phyloP scores from a whole-genome alignment of 2,113 vertebrate species.

The Beaufortia kweichowensis region DNA sequence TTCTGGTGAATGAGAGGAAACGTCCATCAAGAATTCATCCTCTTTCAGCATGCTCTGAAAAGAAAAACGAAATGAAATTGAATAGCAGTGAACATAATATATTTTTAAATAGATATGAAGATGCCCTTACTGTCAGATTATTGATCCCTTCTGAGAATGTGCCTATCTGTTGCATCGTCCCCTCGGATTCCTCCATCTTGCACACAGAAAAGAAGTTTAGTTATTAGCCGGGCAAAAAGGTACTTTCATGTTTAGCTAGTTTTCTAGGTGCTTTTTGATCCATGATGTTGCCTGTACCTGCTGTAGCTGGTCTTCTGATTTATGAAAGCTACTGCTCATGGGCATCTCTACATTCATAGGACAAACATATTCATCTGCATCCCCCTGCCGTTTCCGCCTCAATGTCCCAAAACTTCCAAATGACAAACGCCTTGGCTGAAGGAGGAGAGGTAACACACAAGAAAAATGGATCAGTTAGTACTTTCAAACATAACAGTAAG shows the following conservation, averaged over 20 bases:
- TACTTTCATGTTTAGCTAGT: neutral
- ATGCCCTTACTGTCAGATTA: conserved; percentile 88
- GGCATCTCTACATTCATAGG: conserved; percentile 89
- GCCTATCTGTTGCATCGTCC: conserved; percentile 90
- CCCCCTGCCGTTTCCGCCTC: conserved; percentile 90
- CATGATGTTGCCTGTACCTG: conserved; percentile 72
- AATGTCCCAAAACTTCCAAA: conserved; percentile 91
- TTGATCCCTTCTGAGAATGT: conserved; percentile 96
- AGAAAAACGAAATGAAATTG: no score
- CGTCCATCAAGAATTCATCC: conserved; percentile 86
- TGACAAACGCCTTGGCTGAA: conserved; percentile 86
- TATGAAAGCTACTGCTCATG: conserved; percentile 77
- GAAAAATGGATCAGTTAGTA: no score
- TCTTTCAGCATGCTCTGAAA: conserved; percentile 93
- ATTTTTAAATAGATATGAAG: neutral
- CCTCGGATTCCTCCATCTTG: conserved; percentile 98
- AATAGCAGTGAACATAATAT: neutral
- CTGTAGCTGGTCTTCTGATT: conserved; percentile 84
- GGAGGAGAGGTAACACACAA: neutral
- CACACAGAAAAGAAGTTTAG: neutral
- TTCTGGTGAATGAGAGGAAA: conserved; percentile 71
- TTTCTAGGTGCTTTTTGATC: neutral
- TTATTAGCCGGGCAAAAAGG: neutral
- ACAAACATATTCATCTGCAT: conserved; percentile 89
- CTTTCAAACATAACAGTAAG: no score